A percentile compares a stretch with the other conserved stretches of the same genome.
These are phyloP conservation scores for Enteromius thamalakanensis DNA, from an alignment of 2,797 vertebrate species.

Conservation along the genomic window DNA sequence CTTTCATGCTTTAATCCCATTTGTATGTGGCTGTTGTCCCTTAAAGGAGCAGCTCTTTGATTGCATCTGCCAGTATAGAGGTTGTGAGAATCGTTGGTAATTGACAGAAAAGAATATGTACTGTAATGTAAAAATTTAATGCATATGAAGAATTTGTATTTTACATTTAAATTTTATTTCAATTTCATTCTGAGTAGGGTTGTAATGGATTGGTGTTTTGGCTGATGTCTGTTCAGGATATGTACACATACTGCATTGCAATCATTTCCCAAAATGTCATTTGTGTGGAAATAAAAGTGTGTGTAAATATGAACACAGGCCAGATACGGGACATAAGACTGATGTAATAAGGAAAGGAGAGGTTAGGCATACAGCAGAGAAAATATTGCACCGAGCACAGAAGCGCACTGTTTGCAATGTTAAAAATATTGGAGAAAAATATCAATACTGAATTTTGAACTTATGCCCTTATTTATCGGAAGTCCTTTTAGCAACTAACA, in stretches of 20 bases:
- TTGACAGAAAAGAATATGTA: neutral
- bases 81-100: neutral
- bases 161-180: neutral
- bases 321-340: neutral
- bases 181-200: neutral
- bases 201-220: neutral
- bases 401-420: neutral
- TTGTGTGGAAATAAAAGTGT: neutral
- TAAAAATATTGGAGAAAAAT: neutral
- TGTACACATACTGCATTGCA: neutral
- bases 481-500: no score
- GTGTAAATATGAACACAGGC: neutral
- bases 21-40: constrained; percentile 15
- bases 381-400: neutral
- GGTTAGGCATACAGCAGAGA: neutral
- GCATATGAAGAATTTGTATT: no score
- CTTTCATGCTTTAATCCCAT: constrained; percentile 43
- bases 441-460: neutral
- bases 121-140: neutral
- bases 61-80: neutral
- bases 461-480: no score
- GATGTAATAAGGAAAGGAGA: neutral
- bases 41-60: constrained; percentile 30
- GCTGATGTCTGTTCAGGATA: neutral
- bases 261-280: neutral